These are phyloP conservation scores for Pristis pectinata DNA, from an alignment of 2,797 vertebrate genomes.

Conservation along the genomic window DNA sequence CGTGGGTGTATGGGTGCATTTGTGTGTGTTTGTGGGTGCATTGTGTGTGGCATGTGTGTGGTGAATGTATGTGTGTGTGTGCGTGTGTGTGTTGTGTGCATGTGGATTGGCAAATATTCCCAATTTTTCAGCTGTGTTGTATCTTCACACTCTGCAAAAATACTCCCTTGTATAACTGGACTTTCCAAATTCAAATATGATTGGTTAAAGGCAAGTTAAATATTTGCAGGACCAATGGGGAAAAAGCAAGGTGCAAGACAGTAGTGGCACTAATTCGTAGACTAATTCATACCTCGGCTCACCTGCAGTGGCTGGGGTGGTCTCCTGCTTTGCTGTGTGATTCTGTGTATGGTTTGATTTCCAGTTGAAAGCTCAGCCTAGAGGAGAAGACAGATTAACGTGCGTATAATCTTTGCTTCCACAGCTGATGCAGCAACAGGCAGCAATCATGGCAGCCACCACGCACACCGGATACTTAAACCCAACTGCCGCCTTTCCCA, in stretches of 20 bases:
- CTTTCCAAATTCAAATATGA: not conserved
- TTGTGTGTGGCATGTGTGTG: too few relatives aligned
- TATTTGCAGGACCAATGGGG: not conserved
- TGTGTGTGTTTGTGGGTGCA: too few relatives aligned
- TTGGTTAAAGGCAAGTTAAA: not conserved
- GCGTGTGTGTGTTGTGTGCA: not conserved
- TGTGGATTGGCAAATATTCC: not conserved
- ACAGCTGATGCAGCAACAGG: slow-evolving; percentile 98
- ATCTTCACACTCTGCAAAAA: not conserved
- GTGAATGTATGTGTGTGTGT: not conserved
- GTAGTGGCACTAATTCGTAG: not conserved
- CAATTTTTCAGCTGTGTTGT: not conserved
- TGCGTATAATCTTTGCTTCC: slow-evolving; percentile 53
- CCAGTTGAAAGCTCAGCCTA: not conserved
- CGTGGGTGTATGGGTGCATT: too few relatives aligned
- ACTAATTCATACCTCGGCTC: not conserved
- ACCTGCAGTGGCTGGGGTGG: not conserved
- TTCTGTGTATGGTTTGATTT: not conserved
- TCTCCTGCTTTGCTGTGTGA: not conserved
- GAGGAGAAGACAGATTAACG: not conserved
- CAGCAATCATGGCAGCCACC: slow-evolving; percentile 81
- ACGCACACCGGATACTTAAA: slow-evolving; percentile 91
- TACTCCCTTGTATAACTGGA: not conserved
- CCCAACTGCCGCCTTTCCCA: slow-evolving; percentile 82
- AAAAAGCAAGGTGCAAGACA: not conserved